A percentile compares a stretch with the other conserved stretches of the same genome.
Conservation (phyloP, 2,797 vertebrate genomes). For the Crenuchus spilurus region DNA sequence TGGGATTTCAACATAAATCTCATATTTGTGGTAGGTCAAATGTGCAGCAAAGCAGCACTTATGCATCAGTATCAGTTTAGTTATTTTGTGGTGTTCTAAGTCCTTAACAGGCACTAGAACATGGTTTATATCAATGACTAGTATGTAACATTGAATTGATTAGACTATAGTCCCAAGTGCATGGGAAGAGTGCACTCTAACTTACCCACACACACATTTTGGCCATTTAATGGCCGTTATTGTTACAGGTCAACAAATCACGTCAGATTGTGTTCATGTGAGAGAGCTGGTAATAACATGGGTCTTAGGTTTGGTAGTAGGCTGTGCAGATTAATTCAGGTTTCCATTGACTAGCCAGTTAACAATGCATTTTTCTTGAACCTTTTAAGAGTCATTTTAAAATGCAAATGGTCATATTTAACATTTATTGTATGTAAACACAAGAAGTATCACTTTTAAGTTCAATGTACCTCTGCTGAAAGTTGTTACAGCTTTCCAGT, state of each 20-base stretch:
- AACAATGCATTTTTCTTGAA: too few species aligned
- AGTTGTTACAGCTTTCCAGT: too few species aligned
- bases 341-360: background rate
- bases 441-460: background rate
- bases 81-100: background rate
- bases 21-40: background rate
- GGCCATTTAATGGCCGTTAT: background rate
- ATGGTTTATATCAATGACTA: too few species aligned
- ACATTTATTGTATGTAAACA: background rate
- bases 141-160: background rate
- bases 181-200: background rate
- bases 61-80: background rate
- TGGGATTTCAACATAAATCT: constrained; percentile 1
- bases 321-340: background rate
- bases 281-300: background rate
- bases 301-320: background rate
- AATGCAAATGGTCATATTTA: background rate
- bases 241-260: background rate
- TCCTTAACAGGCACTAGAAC: background rate
- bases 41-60: background rate
- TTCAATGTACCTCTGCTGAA: background rate
- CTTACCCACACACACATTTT: background rate
- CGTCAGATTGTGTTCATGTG: background rate
- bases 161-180: background rate
- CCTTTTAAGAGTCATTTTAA: background rate